Percentiles rank a stretch among this genome's conserved stretches.
phyloP scores from a whole-genome alignment of 2,888 invertebrate genomes.

The Cheilosia impressa region DNA sequence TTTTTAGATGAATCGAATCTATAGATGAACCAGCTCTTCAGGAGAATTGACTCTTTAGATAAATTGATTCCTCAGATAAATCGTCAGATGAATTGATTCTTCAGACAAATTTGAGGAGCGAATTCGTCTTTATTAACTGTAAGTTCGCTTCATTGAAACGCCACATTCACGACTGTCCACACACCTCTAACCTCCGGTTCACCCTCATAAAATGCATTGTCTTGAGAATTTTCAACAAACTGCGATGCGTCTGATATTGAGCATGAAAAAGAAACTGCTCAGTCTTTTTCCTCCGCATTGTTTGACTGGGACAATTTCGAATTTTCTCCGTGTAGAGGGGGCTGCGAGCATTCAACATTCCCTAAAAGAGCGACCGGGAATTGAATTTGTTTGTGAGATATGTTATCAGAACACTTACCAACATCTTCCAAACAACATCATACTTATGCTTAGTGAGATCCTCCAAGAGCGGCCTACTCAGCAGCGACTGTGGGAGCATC shows the following conservation, averaged over 20 bases:
- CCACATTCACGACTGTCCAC: not conserved
- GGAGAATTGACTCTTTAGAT: too few species aligned
- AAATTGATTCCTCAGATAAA: too few species aligned
- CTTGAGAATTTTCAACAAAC: constrained; percentile 79
- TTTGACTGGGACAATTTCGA: constrained; percentile 77
- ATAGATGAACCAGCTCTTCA: too few species aligned
- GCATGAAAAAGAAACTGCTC: constrained; percentile 78
- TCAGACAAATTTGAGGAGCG: too few species aligned
- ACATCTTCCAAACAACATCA: constrained; percentile 77
- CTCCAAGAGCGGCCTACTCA: constrained; percentile 77
- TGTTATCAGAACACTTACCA: constrained; percentile 76
- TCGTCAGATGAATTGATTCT: too few species aligned
- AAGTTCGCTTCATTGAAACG: too few species aligned
- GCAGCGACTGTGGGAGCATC: constrained; percentile 77
- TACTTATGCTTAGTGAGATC: constrained; percentile 78
- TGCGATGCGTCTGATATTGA: constrained; percentile 81
- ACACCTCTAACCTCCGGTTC: constrained; percentile 77
- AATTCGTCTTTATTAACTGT: too few species aligned
- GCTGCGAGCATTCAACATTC: constrained; percentile 81
- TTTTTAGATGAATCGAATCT: too few species aligned
- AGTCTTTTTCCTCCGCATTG: constrained; percentile 75
- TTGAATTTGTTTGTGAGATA: not conserved
- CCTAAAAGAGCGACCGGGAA: constrained; percentile 74
- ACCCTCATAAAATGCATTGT: constrained; percentile 77
- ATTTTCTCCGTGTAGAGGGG: constrained; percentile 79